Evolutionary conservation across 2,113 vertebrate species (phyloP).

Genomic region (Sakesphorus luctuosus): DNA sequence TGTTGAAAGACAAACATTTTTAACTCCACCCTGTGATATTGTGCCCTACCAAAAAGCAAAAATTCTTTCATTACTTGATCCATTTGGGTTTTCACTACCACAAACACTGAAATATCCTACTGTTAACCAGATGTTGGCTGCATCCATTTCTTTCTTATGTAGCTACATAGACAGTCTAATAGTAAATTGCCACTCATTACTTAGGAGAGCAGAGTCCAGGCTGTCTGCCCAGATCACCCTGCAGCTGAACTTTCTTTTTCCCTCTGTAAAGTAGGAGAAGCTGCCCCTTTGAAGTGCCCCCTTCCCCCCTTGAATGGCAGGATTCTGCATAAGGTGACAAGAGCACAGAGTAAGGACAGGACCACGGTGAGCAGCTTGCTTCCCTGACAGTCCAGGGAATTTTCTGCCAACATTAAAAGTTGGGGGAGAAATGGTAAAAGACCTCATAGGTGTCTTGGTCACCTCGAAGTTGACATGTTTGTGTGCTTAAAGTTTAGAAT

Average conservation of each 20-base stretch:
- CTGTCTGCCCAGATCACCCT: neutral
- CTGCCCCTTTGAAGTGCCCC: neutral
- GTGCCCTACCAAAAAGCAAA: neutral
- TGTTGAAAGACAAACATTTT: conserved; percentile 56
- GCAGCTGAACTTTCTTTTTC: neutral
- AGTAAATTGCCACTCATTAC: neutral
- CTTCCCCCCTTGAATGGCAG: fast-evolving
- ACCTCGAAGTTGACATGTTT: neutral
- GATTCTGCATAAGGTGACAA: neutral
- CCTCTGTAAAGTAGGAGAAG: neutral
- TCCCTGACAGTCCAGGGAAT: neutral
- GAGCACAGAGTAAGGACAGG: neutral
- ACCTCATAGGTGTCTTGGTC: neutral
- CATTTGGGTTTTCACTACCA: neutral
- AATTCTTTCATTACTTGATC: neutral
- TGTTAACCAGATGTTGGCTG: conserved; percentile 4
- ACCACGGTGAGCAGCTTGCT: neutral
- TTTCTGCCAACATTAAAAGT: neutral
- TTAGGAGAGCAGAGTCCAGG: neutral
- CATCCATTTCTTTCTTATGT: neutral
- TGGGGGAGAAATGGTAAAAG: neutral
- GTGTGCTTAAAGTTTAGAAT: neutral
- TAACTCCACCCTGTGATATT: conserved; percentile 45
- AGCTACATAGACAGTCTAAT: neutral
- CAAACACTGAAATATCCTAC: neutral